These are phyloP conservation scores for Heteromyza rotundicornis DNA, from an alignment of 2,888 invertebrate genomes.

Conservation along the genomic window DNA sequence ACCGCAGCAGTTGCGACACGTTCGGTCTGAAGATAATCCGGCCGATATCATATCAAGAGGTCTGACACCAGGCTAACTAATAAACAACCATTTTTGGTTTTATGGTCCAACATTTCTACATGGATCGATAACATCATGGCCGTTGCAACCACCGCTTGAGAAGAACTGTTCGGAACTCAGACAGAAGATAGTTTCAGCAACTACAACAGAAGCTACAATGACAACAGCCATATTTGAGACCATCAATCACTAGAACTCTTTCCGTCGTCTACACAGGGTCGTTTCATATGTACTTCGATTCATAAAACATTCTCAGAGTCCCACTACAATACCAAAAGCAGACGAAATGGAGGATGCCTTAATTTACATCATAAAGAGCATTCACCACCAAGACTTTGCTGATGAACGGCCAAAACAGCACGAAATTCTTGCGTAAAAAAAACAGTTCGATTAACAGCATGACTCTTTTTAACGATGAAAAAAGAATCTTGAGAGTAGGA, in stretches of 20 bases:
- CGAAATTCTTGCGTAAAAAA: no score
- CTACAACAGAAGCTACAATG: background rate
- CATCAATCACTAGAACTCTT: background rate
- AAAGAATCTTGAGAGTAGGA: background rate
- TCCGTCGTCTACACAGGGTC: background rate
- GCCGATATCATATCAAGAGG: background rate
- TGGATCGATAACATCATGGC: background rate
- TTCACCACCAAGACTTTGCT: background rate
- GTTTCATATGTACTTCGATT: background rate
- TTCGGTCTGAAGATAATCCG: background rate
- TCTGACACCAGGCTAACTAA: background rate
- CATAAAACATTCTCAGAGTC: background rate
- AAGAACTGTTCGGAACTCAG: background rate
- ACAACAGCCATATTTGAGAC: background rate
- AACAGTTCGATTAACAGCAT: background rate
- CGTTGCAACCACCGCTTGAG: background rate
- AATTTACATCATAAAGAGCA: background rate
- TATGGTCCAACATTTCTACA: conserved; percentile 6
- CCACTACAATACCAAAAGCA: background rate
- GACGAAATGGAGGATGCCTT: conserved; percentile 1
- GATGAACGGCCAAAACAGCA: no score
- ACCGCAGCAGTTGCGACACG: background rate
- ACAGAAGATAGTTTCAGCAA: background rate
- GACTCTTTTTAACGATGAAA: background rate
- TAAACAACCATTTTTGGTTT: background rate